phyloP scores from a whole-genome alignment of 2,113 vertebrate genomes.

The Nesoenas mayeri region DNA sequence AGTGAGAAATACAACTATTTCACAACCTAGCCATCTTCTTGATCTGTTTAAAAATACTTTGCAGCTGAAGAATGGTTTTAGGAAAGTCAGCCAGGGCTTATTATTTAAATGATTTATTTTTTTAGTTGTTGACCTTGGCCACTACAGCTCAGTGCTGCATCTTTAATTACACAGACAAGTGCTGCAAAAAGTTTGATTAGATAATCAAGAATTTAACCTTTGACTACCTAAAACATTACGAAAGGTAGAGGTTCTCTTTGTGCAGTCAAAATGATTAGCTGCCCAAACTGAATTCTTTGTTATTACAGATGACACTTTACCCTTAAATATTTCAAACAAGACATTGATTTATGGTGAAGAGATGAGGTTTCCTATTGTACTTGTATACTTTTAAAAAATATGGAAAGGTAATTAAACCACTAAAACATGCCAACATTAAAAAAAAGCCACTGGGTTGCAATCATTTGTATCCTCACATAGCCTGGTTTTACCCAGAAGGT shows the following conservation, averaged over 20 bases:
- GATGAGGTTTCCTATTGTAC: neutral
- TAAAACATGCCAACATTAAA: neutral
- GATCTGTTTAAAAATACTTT: constrained; percentile 3
- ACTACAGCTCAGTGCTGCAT: neutral
- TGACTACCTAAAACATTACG: neutral
- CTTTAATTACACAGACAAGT: constrained; percentile 47
- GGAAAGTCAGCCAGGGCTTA: constrained; percentile 11
- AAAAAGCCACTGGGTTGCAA: neutral
- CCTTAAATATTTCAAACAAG: neutral
- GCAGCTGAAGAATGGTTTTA: constrained; percentile 6
- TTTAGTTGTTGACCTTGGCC: constrained; percentile 49
- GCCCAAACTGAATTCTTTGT: neutral
- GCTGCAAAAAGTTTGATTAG: constrained; percentile 46
- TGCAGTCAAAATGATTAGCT: neutral
- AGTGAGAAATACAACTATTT: neutral
- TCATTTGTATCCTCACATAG: neutral
- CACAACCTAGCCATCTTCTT: neutral
- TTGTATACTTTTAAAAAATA: neutral
- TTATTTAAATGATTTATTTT: constrained; percentile 43
- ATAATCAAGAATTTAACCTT: constrained; percentile 21
- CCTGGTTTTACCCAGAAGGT: neutral
- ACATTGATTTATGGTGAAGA: neutral
- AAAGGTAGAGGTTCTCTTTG: neutral
- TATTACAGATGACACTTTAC: neutral
- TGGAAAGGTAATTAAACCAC: neutral